These are phyloP conservation scores for Drosophila equinoxialis DNA, from an alignment of 1,140 invertebrate genomes.

Conservation along the genomic window DNA sequence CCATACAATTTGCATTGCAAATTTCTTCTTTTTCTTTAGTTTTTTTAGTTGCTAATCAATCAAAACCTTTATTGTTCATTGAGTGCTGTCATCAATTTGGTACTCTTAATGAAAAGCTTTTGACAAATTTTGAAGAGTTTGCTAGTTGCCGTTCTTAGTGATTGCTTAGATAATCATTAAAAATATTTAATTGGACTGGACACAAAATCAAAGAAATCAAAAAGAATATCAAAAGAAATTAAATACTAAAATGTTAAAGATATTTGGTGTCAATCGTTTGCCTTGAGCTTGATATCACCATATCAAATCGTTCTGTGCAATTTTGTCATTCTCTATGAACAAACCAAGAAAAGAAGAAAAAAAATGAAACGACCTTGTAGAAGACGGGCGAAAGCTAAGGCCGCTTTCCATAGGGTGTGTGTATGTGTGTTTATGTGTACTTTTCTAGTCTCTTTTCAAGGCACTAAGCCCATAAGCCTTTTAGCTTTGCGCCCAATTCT, in stretches of 20 bases:
- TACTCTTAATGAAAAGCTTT: background rate
- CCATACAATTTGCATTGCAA: constrained; percentile 54
- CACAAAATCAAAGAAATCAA: constrained; percentile 28
- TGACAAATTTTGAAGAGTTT: background rate
- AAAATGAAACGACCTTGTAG: constrained; percentile 62
- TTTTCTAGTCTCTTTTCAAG: constrained; percentile 28
- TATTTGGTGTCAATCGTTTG: constrained; percentile 35
- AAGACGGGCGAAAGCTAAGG: constrained; percentile 61
- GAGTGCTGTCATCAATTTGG: constrained; percentile 11
- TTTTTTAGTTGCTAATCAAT: constrained; percentile 41
- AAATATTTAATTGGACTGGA: constrained; percentile 38
- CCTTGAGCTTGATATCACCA: constrained; percentile 36
- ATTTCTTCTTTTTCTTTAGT: constrained; percentile 22
- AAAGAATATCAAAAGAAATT: constrained; percentile 2
- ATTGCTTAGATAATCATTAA: constrained; percentile 25
- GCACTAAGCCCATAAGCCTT: constrained; percentile 71
- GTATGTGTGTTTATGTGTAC: background rate
- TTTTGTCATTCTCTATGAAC: constrained; percentile 40
- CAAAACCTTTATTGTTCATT: constrained; percentile 46
- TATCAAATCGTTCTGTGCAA: constrained; percentile 47
- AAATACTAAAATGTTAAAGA: constrained; percentile 38
- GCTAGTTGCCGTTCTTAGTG: background rate
- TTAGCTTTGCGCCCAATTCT: constrained; percentile 79
- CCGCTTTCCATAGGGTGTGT: constrained; percentile 52
- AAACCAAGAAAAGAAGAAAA: constrained; percentile 2